Percentiles rank a stretch among this genome's conserved stretches.
phyloP scores from a whole-genome alignment of 2,797 vertebrate species.

The Eupleurogrammus muticus region DNA sequence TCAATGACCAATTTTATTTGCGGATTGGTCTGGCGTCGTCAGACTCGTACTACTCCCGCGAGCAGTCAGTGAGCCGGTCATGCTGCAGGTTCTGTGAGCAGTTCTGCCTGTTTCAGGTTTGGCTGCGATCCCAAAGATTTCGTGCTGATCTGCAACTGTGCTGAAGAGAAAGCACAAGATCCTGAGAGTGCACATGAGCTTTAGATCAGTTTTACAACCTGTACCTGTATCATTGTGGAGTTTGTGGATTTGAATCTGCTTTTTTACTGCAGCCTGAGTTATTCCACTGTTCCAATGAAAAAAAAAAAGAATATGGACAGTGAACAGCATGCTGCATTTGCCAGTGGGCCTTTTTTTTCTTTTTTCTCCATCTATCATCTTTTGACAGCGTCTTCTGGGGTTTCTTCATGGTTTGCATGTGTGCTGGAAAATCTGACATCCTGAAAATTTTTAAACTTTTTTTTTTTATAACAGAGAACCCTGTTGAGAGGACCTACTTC shows the following conservation, averaged over 20 bases:
- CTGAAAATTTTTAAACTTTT: background rate
- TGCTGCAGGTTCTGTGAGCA: constrained; percentile 12
- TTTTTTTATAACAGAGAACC: background rate
- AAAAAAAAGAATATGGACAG: background rate
- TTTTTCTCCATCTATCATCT: background rate
- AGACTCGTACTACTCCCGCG: background rate
- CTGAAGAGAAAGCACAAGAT: background rate
- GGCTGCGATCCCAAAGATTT: constrained; percentile 16
- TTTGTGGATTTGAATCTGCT: background rate
- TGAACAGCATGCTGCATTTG: background rate
- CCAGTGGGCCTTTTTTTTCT: background rate
- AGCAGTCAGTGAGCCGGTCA: background rate
- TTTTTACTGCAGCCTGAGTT: background rate
- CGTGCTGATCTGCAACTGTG: constrained; percentile 30
- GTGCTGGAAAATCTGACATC: constrained; percentile 22
- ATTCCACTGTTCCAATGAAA: constrained; percentile 16
- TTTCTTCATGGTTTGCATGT: constrained; percentile 4
- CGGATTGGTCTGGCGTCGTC: too few species aligned
- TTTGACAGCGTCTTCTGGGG: background rate
- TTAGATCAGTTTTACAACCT: too few species aligned
- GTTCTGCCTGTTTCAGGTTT: constrained; percentile 5
- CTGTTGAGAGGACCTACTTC: background rate
- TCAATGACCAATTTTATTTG: too few species aligned
- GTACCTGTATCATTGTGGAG: too few species aligned
- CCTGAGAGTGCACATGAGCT: too few species aligned